These are phyloP conservation scores for Seriola rivoliana DNA, from an alignment of 2,113 vertebrate species.

Conservation along the genomic window DNA sequence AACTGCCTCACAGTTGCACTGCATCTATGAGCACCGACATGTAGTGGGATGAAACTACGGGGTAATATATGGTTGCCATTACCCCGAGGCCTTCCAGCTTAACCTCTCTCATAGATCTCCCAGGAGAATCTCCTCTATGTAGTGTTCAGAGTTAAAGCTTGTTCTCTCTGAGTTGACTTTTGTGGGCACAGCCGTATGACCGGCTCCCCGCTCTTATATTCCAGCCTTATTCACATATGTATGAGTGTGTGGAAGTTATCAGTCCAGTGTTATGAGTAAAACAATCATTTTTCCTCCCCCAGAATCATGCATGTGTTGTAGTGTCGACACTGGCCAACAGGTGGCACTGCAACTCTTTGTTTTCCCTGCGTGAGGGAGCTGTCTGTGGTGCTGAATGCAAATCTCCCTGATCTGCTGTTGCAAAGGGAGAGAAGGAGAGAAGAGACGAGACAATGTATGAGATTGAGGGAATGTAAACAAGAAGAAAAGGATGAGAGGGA, in stretches of 20 bases:
- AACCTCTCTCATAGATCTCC: constrained; percentile 74
- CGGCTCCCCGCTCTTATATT: background rate
- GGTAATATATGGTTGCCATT: constrained; percentile 75
- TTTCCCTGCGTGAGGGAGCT: constrained; percentile 40
- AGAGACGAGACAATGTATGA: constrained; percentile 42
- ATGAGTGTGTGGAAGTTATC: constrained; percentile 52
- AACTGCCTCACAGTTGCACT: constrained; percentile 58
- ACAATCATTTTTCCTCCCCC: constrained; percentile 15
- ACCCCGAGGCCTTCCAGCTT: constrained; percentile 64
- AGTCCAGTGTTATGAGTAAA: constrained; percentile 48
- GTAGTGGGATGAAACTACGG: constrained; percentile 64
- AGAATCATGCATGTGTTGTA: background rate
- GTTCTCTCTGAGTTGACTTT: constrained; percentile 45
- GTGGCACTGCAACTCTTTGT: constrained; percentile 78
- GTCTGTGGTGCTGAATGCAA: constrained; percentile 71
- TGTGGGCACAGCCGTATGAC: constrained; percentile 5
- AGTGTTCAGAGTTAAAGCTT: constrained; percentile 49
- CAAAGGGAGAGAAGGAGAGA: constrained; percentile 43
- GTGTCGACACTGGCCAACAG: constrained; percentile 49
- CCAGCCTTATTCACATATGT: constrained; percentile 55
- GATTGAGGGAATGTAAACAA: constrained; percentile 60
- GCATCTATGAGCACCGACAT: constrained; percentile 69
- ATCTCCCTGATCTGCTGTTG: constrained; percentile 57
- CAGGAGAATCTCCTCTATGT: constrained; percentile 36
- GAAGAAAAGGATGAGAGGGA: constrained; percentile 18